Conservation (phyloP, 2,113 vertebrate genomes). For the Anthoscopus minutus region DNA sequence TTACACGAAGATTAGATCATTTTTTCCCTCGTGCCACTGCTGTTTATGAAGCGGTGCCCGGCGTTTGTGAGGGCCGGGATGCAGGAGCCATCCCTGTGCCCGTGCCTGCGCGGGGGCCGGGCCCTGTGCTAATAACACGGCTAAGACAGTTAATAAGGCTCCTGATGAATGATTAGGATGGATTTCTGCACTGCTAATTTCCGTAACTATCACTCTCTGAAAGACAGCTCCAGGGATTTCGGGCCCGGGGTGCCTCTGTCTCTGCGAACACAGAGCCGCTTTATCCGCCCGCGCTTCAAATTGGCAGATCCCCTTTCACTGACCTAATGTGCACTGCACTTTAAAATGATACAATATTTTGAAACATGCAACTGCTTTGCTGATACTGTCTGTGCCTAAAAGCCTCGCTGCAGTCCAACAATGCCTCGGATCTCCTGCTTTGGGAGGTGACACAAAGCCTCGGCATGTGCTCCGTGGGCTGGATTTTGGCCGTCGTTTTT, state of each 20-base stretch:
- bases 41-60: fast-evolving
- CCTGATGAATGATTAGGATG: conserved; percentile 89
- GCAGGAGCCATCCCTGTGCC: not conserved
- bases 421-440: not conserved
- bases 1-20: not conserved
- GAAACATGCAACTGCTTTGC: conserved; percentile 35
- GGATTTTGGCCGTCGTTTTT: not conserved
- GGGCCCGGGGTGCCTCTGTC: conserved; percentile 76
- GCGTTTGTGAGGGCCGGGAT: fast-evolving
- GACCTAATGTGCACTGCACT: conserved; percentile 34
- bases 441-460: not conserved
- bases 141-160: conserved; percentile 91
- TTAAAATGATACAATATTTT: conserved; percentile 55
- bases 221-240: conserved; percentile 90
- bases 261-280: conserved; percentile 85
- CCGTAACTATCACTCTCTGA: conserved; percentile 98
- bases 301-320: conserved; percentile 70
- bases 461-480: not conserved
- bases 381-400: conserved; percentile 49
- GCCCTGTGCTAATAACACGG: conserved; percentile 74
- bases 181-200: conserved; percentile 97
- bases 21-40: fast-evolving
- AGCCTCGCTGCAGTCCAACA: not conserved
- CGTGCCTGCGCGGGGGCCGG: conserved; percentile 28
- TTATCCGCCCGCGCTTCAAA: conserved; percentile 75